Conservation (phyloP, 2,888 invertebrate genomes). For the Cylloceria caligata region DNA sequence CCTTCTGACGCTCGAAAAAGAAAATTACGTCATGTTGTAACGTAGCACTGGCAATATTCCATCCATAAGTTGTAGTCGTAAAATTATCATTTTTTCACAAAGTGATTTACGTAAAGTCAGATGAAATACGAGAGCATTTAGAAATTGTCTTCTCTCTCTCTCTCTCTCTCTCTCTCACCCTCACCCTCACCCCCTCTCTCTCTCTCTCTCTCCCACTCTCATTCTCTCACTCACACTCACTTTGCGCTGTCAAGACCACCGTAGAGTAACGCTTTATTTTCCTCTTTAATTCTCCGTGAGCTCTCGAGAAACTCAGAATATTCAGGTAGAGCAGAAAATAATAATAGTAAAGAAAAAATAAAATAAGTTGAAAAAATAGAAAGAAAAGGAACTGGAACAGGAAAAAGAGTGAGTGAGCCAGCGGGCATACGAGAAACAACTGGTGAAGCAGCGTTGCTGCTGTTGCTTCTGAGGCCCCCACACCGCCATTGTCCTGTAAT, state of each 20-base stretch:
- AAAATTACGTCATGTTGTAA: no score
- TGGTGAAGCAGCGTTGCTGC: constrained; percentile 12
- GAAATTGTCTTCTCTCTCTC: not conserved
- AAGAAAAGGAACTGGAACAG: constrained; percentile 19
- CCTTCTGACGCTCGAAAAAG: no score
- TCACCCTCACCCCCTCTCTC: constrained; percentile 12
- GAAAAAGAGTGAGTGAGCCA: constrained; percentile 33
- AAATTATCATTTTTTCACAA: constrained; percentile 56
- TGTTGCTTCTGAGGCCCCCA: constrained; percentile 33
- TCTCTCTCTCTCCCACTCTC: constrained; percentile 29
- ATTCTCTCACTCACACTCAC: no score
- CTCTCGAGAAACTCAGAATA: constrained; percentile 29
- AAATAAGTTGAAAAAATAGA: constrained; percentile 30
- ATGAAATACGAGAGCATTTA: constrained; percentile 49
- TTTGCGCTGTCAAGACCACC: constrained; percentile 27
- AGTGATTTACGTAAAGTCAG: constrained; percentile 46
- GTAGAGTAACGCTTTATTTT: constrained; percentile 32
- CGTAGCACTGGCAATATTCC: not conserved
- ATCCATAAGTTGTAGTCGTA: constrained; percentile 15
- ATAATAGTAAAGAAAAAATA: constrained; percentile 48
- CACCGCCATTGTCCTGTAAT: constrained; percentile 77
- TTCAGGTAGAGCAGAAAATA: constrained; percentile 40
- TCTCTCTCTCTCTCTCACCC: constrained; percentile 30
- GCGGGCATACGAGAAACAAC: constrained; percentile 40
- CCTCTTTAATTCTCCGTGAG: constrained; percentile 9